Base-by-base conservation (phyloP, 1,140 invertebrate species). In the Bombus fervidus region DNA sequence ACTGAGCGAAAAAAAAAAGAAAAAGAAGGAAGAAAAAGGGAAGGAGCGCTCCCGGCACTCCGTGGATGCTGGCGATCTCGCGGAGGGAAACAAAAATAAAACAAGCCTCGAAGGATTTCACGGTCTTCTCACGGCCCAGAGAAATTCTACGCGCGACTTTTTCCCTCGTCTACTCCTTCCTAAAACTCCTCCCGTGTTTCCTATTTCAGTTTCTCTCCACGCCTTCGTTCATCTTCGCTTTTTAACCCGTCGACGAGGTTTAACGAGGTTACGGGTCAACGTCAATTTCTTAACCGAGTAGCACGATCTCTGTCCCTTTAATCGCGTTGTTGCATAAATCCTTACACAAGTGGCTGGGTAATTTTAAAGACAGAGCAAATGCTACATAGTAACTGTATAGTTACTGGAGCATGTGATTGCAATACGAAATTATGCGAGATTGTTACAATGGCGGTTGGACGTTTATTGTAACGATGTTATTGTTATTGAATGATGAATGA, bases 201-300 rank as follows among this genome's bases (percentile, higher is more conserved):
- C 15, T n/a, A 1, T n/a, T n/a, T 8, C 47, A 10, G 6, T 74
- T 37, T 22, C 37, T 3, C 3, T 13, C 41, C 18, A 57, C 22
- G 34, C 25, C 8, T n/a, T 57, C 47, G 9, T 47, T 22, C 9
- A 15, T n/a, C n/a, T 8, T 76, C 25, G 13, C 47, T 53, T 66
- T n/a, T 53, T 28, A 64, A 53, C n/a, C 53, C 39, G 76, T 47
- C 72, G 66, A 83, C 79, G 82, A 85, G 75, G 82, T 83, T 87
- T 90, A 89, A 90, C 82, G 75, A 90, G 82, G 79, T 90, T 90
- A 90, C 82, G 81, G 88, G 74, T 87, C 85, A 89, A 89, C 89
- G 87, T 83, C 81, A 78, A 90, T 90, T 89, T 83, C 78, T 78
- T 87, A 82, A 89, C 69, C 87, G 80, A 86, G 43, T 72, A 69